Percentiles rank a stretch among this genome's conserved stretches.
These are phyloP conservation scores for Eumeta japonica DNA, from an alignment of 1,140 invertebrate species.

Conservation along the genomic window DNA sequence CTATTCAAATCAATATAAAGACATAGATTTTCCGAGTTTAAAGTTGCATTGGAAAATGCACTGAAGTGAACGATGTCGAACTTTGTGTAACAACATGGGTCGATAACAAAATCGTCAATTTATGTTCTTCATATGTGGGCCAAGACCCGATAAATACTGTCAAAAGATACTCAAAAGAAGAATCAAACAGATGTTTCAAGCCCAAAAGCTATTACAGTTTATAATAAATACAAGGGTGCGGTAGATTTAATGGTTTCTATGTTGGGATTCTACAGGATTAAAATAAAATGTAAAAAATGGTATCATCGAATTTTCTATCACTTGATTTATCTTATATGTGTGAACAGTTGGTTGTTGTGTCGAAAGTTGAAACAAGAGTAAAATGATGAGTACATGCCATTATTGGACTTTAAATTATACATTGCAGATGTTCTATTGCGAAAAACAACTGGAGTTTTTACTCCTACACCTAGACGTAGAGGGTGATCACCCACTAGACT, in stretches of 20 bases:
- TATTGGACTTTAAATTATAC: too few species aligned
- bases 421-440: too few species aligned
- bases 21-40: slow-evolving; percentile 2
- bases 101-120: slow-evolving; percentile 25
- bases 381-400: slow-evolving; percentile 2
- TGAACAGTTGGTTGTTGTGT: slow-evolving; percentile 13
- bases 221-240: slow-evolving; percentile 18
- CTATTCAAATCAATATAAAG: slow-evolving; percentile 3
- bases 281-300: slow-evolving; percentile 12
- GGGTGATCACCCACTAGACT: too few species aligned
- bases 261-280: slow-evolving; percentile 14
- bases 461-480: too few species aligned
- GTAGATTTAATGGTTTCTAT: slow-evolving; percentile 16
- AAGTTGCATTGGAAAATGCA: slow-evolving; percentile 1
- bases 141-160: slow-evolving; percentile 4
- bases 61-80: slow-evolving; percentile 3
- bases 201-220: slow-evolving; percentile 12
- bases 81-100: slow-evolving; percentile 7
- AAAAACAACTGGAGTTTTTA: too few species aligned
- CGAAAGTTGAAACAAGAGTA: slow-evolving; percentile 4
- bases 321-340: slow-evolving; percentile 10
- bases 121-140: slow-evolving; percentile 24
- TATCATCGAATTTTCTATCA: slow-evolving; percentile 11
- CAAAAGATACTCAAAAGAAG: slow-evolving; percentile 2
- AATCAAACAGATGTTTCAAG: slow-evolving; percentile 7